Base-by-base conservation (phyloP, 2,113 vertebrate species). In the Mobula hypostoma region DNA sequence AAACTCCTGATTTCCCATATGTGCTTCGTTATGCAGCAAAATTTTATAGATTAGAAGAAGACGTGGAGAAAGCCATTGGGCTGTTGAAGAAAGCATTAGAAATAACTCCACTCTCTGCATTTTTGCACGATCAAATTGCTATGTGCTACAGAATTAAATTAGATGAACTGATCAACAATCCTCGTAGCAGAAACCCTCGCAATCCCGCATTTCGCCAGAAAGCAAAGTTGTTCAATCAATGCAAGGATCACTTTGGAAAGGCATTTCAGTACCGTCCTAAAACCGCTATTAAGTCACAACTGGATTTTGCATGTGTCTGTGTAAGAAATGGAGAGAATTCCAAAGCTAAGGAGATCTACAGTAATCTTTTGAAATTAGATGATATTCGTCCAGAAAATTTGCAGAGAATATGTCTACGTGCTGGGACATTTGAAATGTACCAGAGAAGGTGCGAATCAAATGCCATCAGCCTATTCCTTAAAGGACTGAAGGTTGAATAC, bases 271-370 rank as follows among this genome's bases (percentile, higher is more conserved):
- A 95, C 48, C 95, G 94, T 15, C 94, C 95, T 19, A 36, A n/a
- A 56, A 9, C 82, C 0, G 95, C 95, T 32, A 94, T 94, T 24
- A 0, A 21, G 5, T 95, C 95, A 40, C 80, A 94, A 63, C 36
- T 95, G 48, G 95, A 88, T 90, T 94, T 95, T 58, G 95, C 95
- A 17, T 88, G 94, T 15, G 94, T 94, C n/a, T 95, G 95, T 9
- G 94, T 61, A 29, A 5, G 8, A 29, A 87, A 87, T 87, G 56
- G 7, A 58, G 82, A 87, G n/a, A 0, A 61, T 87, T 11, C 11
- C 9, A 29, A 58, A 29, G 82, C 82, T 29, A 58, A 61, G 56
- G 56, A 14, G 9, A 87, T 87, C 11, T 87, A 87, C 48, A 87
- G 21, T 0, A 29, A 61, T 12, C 48, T 87, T 8, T 24, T 85